Evolutionary conservation across 2,888 invertebrate species (phyloP).

Genomic region (Nephrocerus scutellatus): DNA sequence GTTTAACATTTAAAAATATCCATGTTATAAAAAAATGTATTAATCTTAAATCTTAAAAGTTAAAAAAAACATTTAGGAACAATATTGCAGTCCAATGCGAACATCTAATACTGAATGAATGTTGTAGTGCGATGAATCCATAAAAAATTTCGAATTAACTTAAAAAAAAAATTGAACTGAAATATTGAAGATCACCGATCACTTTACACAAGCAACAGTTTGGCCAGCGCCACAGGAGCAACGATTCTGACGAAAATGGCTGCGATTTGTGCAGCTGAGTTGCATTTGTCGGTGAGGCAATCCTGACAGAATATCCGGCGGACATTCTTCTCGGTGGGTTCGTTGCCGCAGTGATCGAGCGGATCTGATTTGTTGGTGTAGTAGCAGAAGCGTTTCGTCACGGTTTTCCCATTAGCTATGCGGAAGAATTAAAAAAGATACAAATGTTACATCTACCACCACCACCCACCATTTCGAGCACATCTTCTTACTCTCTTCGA

Average conservation of each 20-base stretch:
- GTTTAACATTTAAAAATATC: too few species aligned
- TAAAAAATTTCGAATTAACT: too few species aligned
- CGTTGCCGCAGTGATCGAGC: constrained; percentile 32
- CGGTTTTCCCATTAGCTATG: constrained; percentile 35
- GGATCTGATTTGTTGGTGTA: constrained; percentile 44
- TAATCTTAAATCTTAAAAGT: too few species aligned
- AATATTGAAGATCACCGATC: too few species aligned
- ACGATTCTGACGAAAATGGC: constrained; percentile 22
- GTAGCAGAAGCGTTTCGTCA: constrained; percentile 43
- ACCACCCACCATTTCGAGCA: too few species aligned
- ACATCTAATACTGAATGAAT: too few species aligned
- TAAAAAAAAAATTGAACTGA: too few species aligned
- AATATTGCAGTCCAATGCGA: too few species aligned
- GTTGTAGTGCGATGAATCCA: too few species aligned
- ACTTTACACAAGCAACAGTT: constrained; percentile 25
- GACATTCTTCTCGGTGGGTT: constrained; percentile 37
- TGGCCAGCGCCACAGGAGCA: constrained; percentile 26
- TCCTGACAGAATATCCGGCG: constrained; percentile 38
- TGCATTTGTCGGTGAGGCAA: constrained; percentile 38
- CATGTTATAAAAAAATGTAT: too few species aligned
- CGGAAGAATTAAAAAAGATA: constrained; percentile 11
- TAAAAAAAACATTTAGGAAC: too few species aligned
- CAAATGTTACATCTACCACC: background rate
- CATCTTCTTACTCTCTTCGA: constrained; percentile 38
- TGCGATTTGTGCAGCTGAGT: constrained; percentile 27